Evolutionary conservation across 1,140 invertebrate genomes (phyloP).

Genomic region (Drosophila asahinai): DNA sequence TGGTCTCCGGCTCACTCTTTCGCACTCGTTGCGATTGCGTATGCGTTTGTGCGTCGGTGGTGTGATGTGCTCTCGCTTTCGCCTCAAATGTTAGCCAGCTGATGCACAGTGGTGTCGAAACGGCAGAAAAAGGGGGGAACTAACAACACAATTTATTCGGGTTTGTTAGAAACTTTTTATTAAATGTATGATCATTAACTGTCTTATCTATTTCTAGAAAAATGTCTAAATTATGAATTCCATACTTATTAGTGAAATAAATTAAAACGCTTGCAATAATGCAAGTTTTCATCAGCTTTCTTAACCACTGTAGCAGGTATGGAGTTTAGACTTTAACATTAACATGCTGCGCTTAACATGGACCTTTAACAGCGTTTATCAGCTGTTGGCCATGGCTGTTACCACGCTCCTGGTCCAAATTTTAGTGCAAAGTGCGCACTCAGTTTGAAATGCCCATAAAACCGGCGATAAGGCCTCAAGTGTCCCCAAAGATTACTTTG

Average conservation of each 20-base stretch:
- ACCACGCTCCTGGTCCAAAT: slow-evolving; percentile 28
- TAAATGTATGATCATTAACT: no score
- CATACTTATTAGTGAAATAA: neutral
- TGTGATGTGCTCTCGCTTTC: neutral
- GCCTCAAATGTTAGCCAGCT: slow-evolving; percentile 9
- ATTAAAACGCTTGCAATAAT: neutral
- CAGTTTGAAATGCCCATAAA: slow-evolving; percentile 49
- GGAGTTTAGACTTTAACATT: slow-evolving; percentile 56
- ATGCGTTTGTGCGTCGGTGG: neutral
- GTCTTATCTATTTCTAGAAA: no score
- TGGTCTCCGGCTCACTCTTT: slow-evolving; percentile 4
- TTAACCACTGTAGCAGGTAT: slow-evolving; percentile 12
- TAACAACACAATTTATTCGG: neutral
- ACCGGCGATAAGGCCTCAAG: slow-evolving; percentile 40
- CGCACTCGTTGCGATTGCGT: neutral
- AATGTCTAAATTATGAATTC: no score
- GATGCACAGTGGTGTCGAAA: slow-evolving; percentile 8
- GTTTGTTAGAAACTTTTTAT: no score
- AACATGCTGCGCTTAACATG: slow-evolving; percentile 34
- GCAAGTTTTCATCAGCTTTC: neutral
- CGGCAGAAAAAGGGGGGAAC: no score
- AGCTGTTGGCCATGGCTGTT: slow-evolving; percentile 44
- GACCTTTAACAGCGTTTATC: slow-evolving; percentile 39
- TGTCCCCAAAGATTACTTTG: slow-evolving; percentile 27
- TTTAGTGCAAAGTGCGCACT: slow-evolving; percentile 50